A percentile compares a stretch with the other conserved stretches of the same genome.
Evolutionary conservation across 2,888 invertebrate genomes (phyloP).

Genomic region (Meiosimyza platycephala): DNA sequence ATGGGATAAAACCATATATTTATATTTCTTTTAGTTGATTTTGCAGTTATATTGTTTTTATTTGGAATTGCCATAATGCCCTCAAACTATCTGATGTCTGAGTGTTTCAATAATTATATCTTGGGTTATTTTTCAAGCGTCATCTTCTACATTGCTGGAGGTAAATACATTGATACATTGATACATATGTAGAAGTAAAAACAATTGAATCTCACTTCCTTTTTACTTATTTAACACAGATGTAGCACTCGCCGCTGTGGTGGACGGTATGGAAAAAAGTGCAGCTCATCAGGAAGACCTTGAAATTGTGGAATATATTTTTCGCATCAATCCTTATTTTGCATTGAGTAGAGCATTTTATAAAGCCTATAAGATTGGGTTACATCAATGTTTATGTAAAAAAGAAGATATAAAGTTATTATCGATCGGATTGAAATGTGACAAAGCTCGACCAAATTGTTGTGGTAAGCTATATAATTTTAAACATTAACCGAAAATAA

Average conservation of each 20-base stretch:
- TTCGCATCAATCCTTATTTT: slow-evolving; percentile 40
- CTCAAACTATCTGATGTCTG: slow-evolving; percentile 41
- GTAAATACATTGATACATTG: not conserved
- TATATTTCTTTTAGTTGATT: slow-evolving; percentile 40
- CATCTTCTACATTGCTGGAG: slow-evolving; percentile 39
- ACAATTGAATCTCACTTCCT: no score
- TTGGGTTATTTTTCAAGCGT: slow-evolving; percentile 39
- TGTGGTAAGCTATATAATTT: slow-evolving; percentile 48
- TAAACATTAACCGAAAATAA: no score
- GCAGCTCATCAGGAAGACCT: not conserved
- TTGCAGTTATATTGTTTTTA: slow-evolving; percentile 34
- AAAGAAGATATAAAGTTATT: slow-evolving; percentile 40
- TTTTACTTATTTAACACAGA: not conserved
- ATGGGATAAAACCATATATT: not conserved
- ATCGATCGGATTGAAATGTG: slow-evolving; percentile 43
- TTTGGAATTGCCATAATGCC: slow-evolving; percentile 38
- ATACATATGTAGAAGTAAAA: no score
- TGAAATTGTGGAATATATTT: not conserved
- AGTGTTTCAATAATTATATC: slow-evolving; percentile 73
- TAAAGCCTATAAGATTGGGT: slow-evolving; percentile 44
- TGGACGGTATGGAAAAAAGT: not conserved
- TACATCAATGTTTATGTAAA: slow-evolving; percentile 41
- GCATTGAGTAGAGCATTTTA: slow-evolving; percentile 40
- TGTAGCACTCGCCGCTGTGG: slow-evolving; percentile 2
- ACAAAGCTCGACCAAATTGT: slow-evolving; percentile 43